phyloP scores from a whole-genome alignment of 2,888 invertebrate genomes.

The Shargacucullia verbasci region DNA sequence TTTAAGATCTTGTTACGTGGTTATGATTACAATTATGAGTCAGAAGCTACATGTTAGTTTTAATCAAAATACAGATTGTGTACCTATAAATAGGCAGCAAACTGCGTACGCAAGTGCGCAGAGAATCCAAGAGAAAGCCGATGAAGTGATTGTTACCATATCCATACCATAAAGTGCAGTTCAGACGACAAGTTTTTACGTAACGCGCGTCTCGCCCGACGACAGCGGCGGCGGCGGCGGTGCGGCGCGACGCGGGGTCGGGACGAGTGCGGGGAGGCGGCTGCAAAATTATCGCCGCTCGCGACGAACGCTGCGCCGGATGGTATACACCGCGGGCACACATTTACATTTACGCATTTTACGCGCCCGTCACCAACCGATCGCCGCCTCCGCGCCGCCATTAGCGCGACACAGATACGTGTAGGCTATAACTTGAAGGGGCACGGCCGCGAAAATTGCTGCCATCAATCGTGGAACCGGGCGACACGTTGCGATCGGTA shows the following conservation, averaged over 20 bases:
- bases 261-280: conserved; percentile 40
- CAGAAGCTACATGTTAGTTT: too few relatives aligned
- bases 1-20: neutral
- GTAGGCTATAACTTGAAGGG: conserved; percentile 65
- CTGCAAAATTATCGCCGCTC: conserved; percentile 65
- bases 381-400: conserved; percentile 72
- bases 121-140: conserved; percentile 63
- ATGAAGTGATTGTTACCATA: conserved; percentile 54
- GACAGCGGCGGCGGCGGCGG: conserved; percentile 49
- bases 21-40: too few relatives aligned
- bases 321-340: conserved; percentile 61
- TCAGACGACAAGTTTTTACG: conserved; percentile 69
- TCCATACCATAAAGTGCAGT: conserved; percentile 64
- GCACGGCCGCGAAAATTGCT: conserved; percentile 72
- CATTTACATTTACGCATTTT: conserved; percentile 78
- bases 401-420: conserved; percentile 71
- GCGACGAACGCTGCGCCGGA: conserved; percentile 52
- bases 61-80: too few relatives aligned
- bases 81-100: neutral
- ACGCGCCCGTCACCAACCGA: conserved; percentile 73
- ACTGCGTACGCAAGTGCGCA: conserved; percentile 38
- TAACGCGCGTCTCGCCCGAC: conserved; percentile 61
- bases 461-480: conserved; percentile 70
- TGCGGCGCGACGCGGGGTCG: conserved; percentile 50
- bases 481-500: conserved; percentile 67